These are phyloP conservation scores for Channa argus DNA, from an alignment of 2,113 vertebrate genomes.

Conservation along the genomic window DNA sequence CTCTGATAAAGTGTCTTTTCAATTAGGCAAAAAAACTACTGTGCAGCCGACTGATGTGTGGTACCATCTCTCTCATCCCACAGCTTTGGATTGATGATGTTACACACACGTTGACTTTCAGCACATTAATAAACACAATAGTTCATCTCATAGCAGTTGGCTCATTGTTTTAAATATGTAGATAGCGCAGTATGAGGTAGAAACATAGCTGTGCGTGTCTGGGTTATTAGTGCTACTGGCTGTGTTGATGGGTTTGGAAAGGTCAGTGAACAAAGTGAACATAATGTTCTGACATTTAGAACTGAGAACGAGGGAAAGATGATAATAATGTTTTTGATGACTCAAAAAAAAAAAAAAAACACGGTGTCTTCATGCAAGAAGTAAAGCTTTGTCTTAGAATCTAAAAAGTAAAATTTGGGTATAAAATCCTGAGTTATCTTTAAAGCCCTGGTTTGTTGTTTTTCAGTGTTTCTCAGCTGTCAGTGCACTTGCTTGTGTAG, in stretches of 20 bases:
- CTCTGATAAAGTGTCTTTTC: conserved; percentile 22
- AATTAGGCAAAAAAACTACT: conserved; percentile 3
- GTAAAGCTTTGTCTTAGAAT: conserved; percentile 11
- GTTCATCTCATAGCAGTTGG: conserved; percentile 19
- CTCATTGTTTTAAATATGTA: conserved; percentile 63
- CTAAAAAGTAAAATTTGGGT: neutral
- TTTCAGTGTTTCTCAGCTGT: neutral
- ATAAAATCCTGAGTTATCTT: neutral
- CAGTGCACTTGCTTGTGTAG: neutral
- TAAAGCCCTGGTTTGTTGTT: neutral
- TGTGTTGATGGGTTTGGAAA: conserved; percentile 64
- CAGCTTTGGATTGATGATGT: conserved; percentile 26
- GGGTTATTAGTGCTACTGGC: conserved; percentile 54
- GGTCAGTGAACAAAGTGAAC: conserved; percentile 72
- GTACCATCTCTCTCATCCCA: neutral
- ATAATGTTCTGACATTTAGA: conserved; percentile 74
- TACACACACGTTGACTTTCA: conserved; percentile 25
- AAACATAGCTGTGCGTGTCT: conserved; percentile 31
- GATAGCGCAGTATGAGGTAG: conserved; percentile 34
- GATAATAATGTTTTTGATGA: conserved; percentile 67
- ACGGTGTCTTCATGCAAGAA: conserved; percentile 16
- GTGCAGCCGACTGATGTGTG: neutral
- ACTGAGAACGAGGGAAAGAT: conserved; percentile 41
- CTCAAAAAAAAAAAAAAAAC: conserved; percentile 31
- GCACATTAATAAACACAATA: conserved; percentile 31